Evolutionary conservation across 1,140 invertebrate genomes (phyloP).

Genomic region (Saccostrea glomerata): DNA sequence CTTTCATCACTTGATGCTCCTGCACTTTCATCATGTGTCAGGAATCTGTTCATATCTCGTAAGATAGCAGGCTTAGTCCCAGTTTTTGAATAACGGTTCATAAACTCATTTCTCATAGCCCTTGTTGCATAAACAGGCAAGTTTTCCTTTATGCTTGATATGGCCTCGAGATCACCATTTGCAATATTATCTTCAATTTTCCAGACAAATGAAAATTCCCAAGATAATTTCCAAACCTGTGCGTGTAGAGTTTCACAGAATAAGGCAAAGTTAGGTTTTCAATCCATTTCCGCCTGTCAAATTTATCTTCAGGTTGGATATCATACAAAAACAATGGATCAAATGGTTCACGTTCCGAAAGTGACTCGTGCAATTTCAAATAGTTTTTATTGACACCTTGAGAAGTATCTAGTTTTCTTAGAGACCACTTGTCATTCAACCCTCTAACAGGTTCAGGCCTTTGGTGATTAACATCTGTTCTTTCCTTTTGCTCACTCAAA

Average conservation of each 20-base stretch:
- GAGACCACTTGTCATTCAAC: conserved; percentile 21
- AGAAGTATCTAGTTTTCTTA: not conserved
- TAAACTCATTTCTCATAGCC: conserved; percentile 49
- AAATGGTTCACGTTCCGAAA: conserved; percentile 16
- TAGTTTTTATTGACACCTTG: conserved; percentile 3
- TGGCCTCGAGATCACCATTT: not conserved
- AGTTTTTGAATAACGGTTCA: conserved; percentile 42
- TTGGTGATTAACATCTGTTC: conserved; percentile 18
- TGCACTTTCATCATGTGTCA: too few relatives aligned
- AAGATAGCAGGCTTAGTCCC: too few relatives aligned
- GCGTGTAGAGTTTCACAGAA: conserved; percentile 19
- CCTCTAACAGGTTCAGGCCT: not conserved
- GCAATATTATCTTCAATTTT: conserved; percentile 32
- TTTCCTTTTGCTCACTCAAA: conserved; percentile 26
- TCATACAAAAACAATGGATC: conserved; percentile 42
- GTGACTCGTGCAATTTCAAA: not conserved
- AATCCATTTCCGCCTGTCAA: conserved; percentile 33
- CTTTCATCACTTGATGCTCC: not conserved
- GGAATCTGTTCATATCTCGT: too few relatives aligned
- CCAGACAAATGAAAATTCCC: conserved; percentile 35
- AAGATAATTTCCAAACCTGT: conserved; percentile 39
- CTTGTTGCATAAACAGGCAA: conserved; percentile 48
- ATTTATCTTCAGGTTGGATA: not conserved
- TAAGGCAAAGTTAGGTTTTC: too few relatives aligned
- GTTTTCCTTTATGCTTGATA: too few relatives aligned